Base-by-base conservation (phyloP, 2,888 invertebrate genomes). In the Horisme vitalbata region DNA sequence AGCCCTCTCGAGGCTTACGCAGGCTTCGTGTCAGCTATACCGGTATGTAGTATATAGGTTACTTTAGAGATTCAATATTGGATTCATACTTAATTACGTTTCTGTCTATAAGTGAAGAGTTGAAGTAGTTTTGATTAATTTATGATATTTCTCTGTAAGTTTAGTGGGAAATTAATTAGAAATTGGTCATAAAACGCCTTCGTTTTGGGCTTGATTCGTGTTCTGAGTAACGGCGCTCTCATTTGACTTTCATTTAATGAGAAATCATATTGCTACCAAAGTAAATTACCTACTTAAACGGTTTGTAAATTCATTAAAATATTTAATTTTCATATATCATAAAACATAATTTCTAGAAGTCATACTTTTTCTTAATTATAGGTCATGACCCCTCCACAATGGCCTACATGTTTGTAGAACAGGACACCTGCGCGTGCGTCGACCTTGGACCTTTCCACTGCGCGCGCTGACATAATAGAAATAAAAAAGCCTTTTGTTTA, bases 381-480 rank as follows among this genome's bases (percentile, higher is more conserved):
- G 4, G 23, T 14, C 4, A 11, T 4, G 27, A 14, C n/a, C 11
- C 8, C 8, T 13, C 28, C 18, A 15, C 5, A 7, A 11, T 10
- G 26, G 12, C 10, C n/a, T 7, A 24, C 13, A 27, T 1, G 11
- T 34, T 14, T 37, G 23, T 9, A 38, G 4, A 21, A 15, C 28
- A 32, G 35, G 15, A 33, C 53, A 60, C 59, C 59, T 62, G 67
- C 61, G 64, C 67, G 63, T 52, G 57, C 67, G 65, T 55, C 65
- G 74, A 69, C 68, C 72, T 68, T 63, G 65, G 71, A 68, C 68
- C 65, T 65, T 65, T 60, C 58, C 54, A 48, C 23, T 9, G 9
- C 39, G 28, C 31, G 10, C 41, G 21, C 41, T 18, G 30, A 39
- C 34, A 26, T 35, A 24, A 26, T 24, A 30, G n/a, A n/a, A n/a